Conservation (phyloP, 2,113 vertebrate species). For the Elephas maximus region DNA sequence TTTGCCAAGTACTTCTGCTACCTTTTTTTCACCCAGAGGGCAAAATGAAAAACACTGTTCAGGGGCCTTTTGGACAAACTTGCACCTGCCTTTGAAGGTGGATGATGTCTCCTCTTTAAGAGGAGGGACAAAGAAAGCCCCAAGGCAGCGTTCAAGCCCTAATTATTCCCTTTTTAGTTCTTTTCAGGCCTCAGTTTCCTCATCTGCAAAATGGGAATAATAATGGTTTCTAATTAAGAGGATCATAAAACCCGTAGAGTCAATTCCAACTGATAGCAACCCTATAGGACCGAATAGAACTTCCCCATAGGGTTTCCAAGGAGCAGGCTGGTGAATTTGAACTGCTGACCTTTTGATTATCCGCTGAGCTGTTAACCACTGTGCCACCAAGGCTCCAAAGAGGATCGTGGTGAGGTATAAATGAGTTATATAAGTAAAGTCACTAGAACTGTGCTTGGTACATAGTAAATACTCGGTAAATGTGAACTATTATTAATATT, state of each 20-base stretch:
- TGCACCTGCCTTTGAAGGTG: slow-evolving; percentile 68
- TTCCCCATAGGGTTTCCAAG: too few species aligned
- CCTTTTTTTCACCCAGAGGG: slow-evolving; percentile 55
- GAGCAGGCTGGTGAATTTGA: background rate
- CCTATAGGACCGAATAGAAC: too few species aligned
- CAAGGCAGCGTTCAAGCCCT: accelerated
- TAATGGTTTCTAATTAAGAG: background rate
- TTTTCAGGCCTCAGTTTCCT: background rate
- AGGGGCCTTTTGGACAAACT: slow-evolving; percentile 75
- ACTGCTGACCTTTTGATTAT: background rate
- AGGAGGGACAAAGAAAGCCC: background rate
- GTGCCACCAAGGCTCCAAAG: background rate
- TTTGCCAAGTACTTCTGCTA: slow-evolving; percentile 79
- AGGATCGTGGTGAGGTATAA: too few species aligned
- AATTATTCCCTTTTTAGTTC: background rate
- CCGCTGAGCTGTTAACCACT: background rate
- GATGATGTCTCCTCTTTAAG: slow-evolving; percentile 68
- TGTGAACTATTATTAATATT: background rate
- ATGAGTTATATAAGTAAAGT: too few species aligned
- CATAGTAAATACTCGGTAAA: background rate
- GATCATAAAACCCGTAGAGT: background rate
- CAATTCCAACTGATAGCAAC: background rate
- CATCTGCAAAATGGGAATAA: slow-evolving; percentile 27
- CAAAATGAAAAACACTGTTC: slow-evolving; percentile 79
- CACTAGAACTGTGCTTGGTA: too few species aligned